Conservation (phyloP, 2,113 vertebrate genomes). For the Copsychus sechellarum region DNA sequence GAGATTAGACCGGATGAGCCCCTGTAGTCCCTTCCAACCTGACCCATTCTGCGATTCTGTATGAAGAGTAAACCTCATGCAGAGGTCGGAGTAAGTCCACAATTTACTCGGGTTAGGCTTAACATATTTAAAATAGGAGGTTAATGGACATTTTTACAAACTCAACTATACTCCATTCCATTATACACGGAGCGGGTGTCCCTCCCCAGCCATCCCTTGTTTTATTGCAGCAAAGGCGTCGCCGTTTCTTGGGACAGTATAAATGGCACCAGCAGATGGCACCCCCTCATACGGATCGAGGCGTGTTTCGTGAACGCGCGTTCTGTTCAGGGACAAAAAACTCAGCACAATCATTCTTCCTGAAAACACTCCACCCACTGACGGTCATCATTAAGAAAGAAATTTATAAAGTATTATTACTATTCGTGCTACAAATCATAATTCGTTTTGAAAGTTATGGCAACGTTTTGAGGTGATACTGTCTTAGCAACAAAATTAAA, state of each 20-base stretch:
- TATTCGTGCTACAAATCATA: not conserved
- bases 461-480: fast-evolving
- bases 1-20: not conserved
- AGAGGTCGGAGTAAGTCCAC: not conserved
- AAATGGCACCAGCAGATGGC: constrained; percentile 52
- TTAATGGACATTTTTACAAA: not conserved
- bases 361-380: fast-evolving
- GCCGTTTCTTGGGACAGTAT: not conserved
- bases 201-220: not conserved
- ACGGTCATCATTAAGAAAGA: not conserved
- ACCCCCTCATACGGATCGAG: not conserved
- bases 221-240: fast-evolving
- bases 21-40: not conserved
- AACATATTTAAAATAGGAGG: not conserved
- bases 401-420: not conserved
- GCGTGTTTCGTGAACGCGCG: fast-evolving
- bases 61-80: not conserved
- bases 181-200: not conserved
- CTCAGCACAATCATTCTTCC: not conserved
- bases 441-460: not conserved
- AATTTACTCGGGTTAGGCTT: not conserved
- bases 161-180: not conserved
- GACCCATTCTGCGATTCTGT: not conserved
- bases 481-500: not conserved
- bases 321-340: not conserved